These are phyloP conservation scores for Eretmochelys imbricata DNA, from an alignment of 2,113 vertebrate species.

Conservation along the genomic window DNA sequence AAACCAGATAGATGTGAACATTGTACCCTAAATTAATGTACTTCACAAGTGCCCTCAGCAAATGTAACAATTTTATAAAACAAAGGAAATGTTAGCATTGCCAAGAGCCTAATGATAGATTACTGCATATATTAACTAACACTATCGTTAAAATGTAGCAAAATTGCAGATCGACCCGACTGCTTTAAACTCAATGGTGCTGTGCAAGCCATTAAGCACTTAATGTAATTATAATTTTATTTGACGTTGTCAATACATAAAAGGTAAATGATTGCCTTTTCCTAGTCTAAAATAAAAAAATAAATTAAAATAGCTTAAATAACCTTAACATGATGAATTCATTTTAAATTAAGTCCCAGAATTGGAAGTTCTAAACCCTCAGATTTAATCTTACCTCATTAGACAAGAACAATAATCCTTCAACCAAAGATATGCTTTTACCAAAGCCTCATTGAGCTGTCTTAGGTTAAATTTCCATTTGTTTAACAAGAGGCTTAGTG, in stretches of 20 bases:
- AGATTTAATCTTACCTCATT: slow-evolving; percentile 19
- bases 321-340: background rate
- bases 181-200: background rate
- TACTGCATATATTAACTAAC: background rate
- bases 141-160: rapidly evolving
- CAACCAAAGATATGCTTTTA: background rate
- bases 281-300: background rate
- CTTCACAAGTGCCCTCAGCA: background rate
- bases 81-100: background rate
- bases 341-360: background rate
- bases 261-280: background rate
- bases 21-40: background rate
- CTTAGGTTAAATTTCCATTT: background rate
- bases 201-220: background rate
- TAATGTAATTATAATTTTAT: rapidly evolving
- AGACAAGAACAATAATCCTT: background rate
- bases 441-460: background rate
- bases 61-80: background rate
- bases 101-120: rapidly evolving
- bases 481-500: background rate
- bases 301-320: background rate
- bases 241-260: background rate
- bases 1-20: background rate
- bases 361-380: background rate
- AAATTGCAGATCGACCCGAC: background rate